phyloP scores from a whole-genome alignment of 2,113 vertebrate species.

The Strigops habroptila region DNA sequence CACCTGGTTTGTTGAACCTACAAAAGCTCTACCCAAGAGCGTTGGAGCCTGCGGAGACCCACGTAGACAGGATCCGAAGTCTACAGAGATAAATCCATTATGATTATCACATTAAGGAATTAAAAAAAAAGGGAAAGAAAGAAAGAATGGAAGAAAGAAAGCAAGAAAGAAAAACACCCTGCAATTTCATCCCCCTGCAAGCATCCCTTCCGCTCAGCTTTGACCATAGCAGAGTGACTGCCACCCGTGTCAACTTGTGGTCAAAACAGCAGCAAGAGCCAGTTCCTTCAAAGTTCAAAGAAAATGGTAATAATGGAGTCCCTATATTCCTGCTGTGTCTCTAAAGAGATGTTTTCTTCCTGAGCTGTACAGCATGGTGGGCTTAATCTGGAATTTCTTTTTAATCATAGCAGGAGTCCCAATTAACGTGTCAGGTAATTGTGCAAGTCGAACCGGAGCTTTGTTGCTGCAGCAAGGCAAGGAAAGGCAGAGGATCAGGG shows the following conservation, averaged over 20 bases:
- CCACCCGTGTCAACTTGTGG: constrained; percentile 13
- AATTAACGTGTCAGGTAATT: constrained; percentile 78
- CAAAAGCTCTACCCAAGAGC: background rate
- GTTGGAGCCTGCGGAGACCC: background rate
- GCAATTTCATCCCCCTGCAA: constrained; percentile 18
- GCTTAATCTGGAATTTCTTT: constrained; percentile 81
- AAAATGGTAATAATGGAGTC: constrained; percentile 56
- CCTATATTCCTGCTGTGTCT: constrained; percentile 69
- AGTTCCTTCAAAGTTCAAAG: constrained; percentile 62
- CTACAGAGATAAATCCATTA: constrained; percentile 17
- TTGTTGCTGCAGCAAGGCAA: constrained; percentile 11
- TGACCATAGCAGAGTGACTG: background rate
- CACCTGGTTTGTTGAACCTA: background rate
- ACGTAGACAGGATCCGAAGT: background rate
- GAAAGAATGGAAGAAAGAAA: background rate
- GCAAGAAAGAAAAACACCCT: background rate
- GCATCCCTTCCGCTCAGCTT: background rate
- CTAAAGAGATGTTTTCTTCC: constrained; percentile 78
- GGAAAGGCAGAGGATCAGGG: background rate
- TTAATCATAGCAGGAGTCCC: constrained; percentile 82
- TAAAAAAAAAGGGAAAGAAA: background rate
- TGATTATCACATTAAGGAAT: background rate
- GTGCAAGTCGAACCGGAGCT: constrained; percentile 68
- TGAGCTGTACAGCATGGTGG: constrained; percentile 63
- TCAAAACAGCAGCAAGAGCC: constrained; percentile 54